Evolutionary conservation across 2,113 vertebrate species (phyloP).

Genomic region (Oceanodroma tethys): DNA sequence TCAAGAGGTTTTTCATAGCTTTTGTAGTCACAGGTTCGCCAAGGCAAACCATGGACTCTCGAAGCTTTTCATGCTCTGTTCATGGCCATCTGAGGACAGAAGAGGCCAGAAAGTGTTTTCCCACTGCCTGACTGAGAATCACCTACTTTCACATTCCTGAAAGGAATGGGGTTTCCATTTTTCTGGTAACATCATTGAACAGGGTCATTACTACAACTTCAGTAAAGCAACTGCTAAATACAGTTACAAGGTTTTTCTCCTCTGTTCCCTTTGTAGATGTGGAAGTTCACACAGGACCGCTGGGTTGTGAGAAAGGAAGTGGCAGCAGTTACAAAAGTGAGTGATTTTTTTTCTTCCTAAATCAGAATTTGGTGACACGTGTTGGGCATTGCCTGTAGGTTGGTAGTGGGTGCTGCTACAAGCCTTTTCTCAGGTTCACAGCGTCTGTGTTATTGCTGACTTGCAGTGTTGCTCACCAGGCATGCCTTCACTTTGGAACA

Average conservation of each 20-base stretch:
- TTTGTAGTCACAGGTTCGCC: background rate
- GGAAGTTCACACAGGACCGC: slow-evolving; percentile 93
- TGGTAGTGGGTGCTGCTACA: background rate
- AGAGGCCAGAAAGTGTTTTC: background rate
- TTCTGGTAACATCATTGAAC: background rate
- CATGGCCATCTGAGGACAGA: background rate
- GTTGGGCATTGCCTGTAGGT: background rate
- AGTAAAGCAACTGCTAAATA: background rate
- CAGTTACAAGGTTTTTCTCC: background rate
- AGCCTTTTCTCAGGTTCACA: background rate
- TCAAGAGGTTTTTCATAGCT: background rate
- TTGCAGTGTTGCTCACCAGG: background rate
- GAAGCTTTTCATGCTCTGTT: background rate
- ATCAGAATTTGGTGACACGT: background rate
- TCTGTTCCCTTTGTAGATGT: slow-evolving; percentile 80
- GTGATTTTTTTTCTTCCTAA: background rate
- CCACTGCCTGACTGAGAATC: background rate
- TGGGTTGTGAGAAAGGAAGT: slow-evolving; percentile 93
- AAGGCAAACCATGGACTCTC: background rate
- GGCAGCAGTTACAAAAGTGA: slow-evolving; percentile 87
- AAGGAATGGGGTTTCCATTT: background rate
- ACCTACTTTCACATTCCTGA: background rate
- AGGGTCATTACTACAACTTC: background rate
- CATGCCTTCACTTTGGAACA: background rate
- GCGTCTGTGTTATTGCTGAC: background rate